Base-by-base conservation (phyloP, 2,888 invertebrate genomes). In the Chloromyia formosa region DNA sequence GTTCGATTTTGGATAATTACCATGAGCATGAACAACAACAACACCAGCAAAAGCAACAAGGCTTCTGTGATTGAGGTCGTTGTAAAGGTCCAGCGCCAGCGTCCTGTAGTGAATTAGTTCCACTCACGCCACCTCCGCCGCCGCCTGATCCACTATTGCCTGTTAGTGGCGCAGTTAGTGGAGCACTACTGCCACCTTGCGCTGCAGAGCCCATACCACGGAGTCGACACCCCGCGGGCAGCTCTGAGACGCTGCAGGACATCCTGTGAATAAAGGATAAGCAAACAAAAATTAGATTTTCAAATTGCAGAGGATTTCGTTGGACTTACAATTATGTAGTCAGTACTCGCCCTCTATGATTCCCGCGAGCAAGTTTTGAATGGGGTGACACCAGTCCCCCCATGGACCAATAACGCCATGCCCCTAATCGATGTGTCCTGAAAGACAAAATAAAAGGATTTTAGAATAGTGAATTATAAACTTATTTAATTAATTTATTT, bases 21-120 rank as follows among this genome's bases (percentile, higher is more conserved):
- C 90, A 91, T 82, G 90, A 90, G 85, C 91, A 91, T 83, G 90
- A 90, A 85, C 91, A 91, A 84, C 91, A 91, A 82, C 91, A 91
- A 83, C 90, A 91, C 89, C 89, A 90, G 80, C 90, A 90, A 80
- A 90, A 88, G 82, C 90, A 90, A 82, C 90, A 90, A 66, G 89
- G 89, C 82, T 89, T 89, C 79, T 86, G 86, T 72, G 88, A 86
- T 75, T 77, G 84, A 79, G 81, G 75, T 82, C 87, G 82, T 83
- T 84, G 82, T 81, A 82, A 84, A 78, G 82, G 86, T 74, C 78
- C 81, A 75, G 77, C 79, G 74, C 79, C 79, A 76, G 83, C 81
- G 78, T 85, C 83, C 82, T 85, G 82, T 81, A 84, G 80, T 81
- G 82, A 80, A 77, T 82, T 77, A 61, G 80, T 81, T 58, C 81